These are phyloP conservation scores for Nyctibius bracteatus DNA, from an alignment of 2,113 vertebrate genomes.

Conservation along the genomic window DNA sequence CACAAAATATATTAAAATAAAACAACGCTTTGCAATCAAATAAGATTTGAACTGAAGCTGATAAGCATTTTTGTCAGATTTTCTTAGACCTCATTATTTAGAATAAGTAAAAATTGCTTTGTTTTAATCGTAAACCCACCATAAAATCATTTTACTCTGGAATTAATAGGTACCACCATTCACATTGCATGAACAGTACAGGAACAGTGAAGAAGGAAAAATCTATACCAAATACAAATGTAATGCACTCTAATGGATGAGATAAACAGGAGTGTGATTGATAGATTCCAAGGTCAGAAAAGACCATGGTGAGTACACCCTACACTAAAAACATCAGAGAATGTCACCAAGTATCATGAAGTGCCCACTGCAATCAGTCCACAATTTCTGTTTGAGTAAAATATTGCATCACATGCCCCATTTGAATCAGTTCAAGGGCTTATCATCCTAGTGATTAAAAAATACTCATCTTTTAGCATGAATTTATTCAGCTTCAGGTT, in stretches of 20 bases:
- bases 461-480: background rate
- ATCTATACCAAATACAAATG: background rate
- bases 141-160: background rate
- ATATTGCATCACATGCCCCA: background rate
- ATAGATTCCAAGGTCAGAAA: background rate
- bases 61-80: background rate
- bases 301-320: background rate
- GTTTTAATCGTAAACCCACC: background rate
- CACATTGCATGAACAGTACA: background rate
- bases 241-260: background rate
- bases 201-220: background rate
- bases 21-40: background rate
- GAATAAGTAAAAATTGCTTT: background rate
- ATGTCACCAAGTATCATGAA: background rate
- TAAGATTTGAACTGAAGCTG: background rate
- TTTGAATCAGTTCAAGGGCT: background rate
- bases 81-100: background rate
- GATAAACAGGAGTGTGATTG: background rate
- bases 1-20: background rate
- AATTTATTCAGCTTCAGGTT: background rate
- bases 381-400: background rate
- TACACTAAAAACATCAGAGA: background rate
- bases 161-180: background rate
- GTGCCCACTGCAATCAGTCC: background rate
- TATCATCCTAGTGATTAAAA: background rate